A percentile compares a stretch with the other conserved stretches of the same genome.
Conservation (phyloP, 1,140 invertebrate genomes). For the Solenopsis invicta region DNA sequence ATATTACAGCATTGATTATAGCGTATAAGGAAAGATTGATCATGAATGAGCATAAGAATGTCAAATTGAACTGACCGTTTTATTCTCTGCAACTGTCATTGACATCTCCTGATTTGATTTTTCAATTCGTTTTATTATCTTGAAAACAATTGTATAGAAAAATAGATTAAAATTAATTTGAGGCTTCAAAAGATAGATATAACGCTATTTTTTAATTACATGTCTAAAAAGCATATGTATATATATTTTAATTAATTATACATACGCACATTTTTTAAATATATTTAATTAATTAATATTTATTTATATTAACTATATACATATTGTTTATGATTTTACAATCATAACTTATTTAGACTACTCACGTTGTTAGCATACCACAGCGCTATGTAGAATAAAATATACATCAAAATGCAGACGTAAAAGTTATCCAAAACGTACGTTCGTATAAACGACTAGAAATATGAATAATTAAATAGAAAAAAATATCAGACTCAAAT, state of each 20-base stretch:
- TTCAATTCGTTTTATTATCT: constrained; percentile 82
- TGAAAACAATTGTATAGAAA: constrained; percentile 28
- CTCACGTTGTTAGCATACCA: constrained; percentile 84
- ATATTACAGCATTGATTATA: not conserved
- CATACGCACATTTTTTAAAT: not conserved
- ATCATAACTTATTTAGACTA: constrained; percentile 14
- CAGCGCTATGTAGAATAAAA: constrained; percentile 80
- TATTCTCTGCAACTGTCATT: constrained; percentile 77
- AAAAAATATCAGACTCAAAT: not conserved
- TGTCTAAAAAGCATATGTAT: not conserved
- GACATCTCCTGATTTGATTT: constrained; percentile 79
- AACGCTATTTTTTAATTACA: not conserved
- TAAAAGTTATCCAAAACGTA: constrained; percentile 82
- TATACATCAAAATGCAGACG: constrained; percentile 81
- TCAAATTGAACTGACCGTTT: constrained; percentile 74
- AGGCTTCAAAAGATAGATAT: not conserved
- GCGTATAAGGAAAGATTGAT: not conserved
- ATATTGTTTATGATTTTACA: not conserved
- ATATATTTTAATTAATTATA: not conserved
- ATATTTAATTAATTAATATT: constrained; percentile 3
- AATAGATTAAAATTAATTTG: not conserved
- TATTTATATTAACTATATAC: not conserved
- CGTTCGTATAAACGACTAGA: constrained; percentile 81
- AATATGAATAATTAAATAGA: constrained; percentile 21
- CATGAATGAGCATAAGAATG: not conserved